Conservation (phyloP, 1,140 invertebrate genomes). For the Heliconius himera region DNA sequence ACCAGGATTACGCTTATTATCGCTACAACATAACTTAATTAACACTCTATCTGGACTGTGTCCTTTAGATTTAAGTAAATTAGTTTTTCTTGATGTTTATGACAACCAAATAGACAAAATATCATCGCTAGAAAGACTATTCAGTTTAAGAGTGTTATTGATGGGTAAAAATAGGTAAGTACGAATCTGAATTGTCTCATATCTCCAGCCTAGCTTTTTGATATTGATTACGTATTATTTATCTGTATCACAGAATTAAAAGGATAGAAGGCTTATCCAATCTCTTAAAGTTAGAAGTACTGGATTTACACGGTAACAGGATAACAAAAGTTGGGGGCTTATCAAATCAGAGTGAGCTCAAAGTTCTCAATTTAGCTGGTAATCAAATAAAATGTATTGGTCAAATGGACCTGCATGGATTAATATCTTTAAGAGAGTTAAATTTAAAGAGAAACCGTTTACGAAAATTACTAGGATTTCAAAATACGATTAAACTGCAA, state of each 20-base stretch:
- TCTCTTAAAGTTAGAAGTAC: conserved; percentile 90
- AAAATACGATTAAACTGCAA: conserved; percentile 89
- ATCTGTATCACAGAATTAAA: conserved; percentile 82
- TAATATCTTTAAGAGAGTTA: conserved; percentile 90
- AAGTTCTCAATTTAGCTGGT: conserved; percentile 95
- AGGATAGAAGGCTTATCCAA: conserved; percentile 89
- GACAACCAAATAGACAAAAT: conserved; percentile 96
- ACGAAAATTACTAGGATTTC: conserved; percentile 90
- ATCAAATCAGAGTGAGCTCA: conserved; percentile 86
- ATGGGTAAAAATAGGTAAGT: conserved; percentile 92
- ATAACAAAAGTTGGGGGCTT: conserved; percentile 83
- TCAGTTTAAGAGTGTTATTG: conserved; percentile 91
- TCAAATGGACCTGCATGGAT: conserved; percentile 87
- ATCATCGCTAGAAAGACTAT: conserved; percentile 87
- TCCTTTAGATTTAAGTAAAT: conserved; percentile 84
- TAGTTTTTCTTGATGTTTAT: conserved; percentile 96
- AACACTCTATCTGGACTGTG: conserved; percentile 84
- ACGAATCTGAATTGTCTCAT: neutral
- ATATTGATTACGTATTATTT: neutral
- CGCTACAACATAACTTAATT: conserved; percentile 95
- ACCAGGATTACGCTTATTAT: conserved; percentile 89
- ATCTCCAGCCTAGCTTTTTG: neutral
- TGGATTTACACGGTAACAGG: conserved; percentile 95
- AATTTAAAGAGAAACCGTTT: conserved; percentile 94
- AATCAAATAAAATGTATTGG: conserved; percentile 91